These are phyloP conservation scores for Trinorchestia longiramus DNA, from an alignment of 1,140 invertebrate genomes.

Conservation along the genomic window DNA sequence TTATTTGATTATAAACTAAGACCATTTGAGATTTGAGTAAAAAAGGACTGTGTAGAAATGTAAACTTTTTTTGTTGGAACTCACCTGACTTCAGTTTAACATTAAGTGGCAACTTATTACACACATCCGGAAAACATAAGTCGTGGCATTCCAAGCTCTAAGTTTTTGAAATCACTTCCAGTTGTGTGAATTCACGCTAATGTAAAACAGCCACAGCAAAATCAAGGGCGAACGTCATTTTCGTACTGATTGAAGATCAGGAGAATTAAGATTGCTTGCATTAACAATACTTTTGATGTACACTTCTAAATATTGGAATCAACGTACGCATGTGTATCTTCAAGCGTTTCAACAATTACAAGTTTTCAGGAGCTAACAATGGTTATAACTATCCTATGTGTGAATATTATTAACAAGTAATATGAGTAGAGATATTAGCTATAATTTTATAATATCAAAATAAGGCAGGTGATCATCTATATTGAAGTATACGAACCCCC, in stretches of 20 bases:
- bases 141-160: neutral
- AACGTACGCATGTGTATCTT: too few species aligned
- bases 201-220: neutral
- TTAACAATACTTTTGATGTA: neutral
- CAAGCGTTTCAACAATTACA: too few species aligned
- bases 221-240: neutral
- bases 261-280: neutral
- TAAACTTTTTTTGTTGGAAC: neutral
- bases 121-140: too few species aligned
- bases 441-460: too few species aligned
- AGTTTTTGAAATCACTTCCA: neutral
- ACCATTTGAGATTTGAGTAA: neutral
- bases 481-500: too few species aligned
- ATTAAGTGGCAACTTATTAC: neutral
- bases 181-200: neutral
- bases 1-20: neutral
- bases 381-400: too few species aligned
- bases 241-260: neutral
- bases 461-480: too few species aligned
- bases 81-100: neutral
- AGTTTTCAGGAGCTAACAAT: too few species aligned
- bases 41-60: neutral
- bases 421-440: too few species aligned
- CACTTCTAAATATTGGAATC: too few species aligned
- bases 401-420: too few species aligned